Evolutionary conservation across 2,888 invertebrate species (phyloP), one percentile per base, ranked within the genome.

Genomic region (Oegoconia quadripuncta): DNA sequence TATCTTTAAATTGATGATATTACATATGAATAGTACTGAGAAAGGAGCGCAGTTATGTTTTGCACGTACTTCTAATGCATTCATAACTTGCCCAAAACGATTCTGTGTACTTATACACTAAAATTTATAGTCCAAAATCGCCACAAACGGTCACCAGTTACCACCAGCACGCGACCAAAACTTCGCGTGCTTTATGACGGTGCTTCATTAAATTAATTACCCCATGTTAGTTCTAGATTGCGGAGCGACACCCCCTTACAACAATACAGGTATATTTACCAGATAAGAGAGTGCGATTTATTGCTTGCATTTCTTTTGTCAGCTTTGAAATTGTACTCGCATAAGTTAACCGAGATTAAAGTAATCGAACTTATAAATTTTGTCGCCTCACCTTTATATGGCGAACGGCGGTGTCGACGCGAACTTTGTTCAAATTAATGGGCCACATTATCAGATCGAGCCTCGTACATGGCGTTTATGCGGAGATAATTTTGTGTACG

Each of bases 301-400:
- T 87, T 72, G 81, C 83, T 69, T 82, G 86, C 87, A 87, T 87
- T 87, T 87, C 87, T 87, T 87, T 87, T 87, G 87, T 87, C 87
- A 87, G 87, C 82, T 84, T 82, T 82, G 84, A 84, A 87, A 87
- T 87, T 86, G 87, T 86, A 84, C 78, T 81, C 87, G 87, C 87
- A 87, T 87, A 87, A 86, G 87, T 87, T 86, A 87, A 71, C 79
- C 75, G 79, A 87, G 87, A 87, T 87, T 87, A 87, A 86, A 87
- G 82, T 87, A 87, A 87, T 87, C 87, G 87, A 87, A 87, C 87
- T 86, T 87, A 87, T 87, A 87, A 87, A 87, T 87, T 87, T 86
- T 86, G 87, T 87, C 87, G 81, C 74, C 82, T 87, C 86, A 87
- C 83, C 86, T 87, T 77, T 84, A 81, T 81, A 84, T 75, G 83